phyloP scores from a whole-genome alignment of 2,888 invertebrate genomes.

The Sarcophaga caerulescens region DNA sequence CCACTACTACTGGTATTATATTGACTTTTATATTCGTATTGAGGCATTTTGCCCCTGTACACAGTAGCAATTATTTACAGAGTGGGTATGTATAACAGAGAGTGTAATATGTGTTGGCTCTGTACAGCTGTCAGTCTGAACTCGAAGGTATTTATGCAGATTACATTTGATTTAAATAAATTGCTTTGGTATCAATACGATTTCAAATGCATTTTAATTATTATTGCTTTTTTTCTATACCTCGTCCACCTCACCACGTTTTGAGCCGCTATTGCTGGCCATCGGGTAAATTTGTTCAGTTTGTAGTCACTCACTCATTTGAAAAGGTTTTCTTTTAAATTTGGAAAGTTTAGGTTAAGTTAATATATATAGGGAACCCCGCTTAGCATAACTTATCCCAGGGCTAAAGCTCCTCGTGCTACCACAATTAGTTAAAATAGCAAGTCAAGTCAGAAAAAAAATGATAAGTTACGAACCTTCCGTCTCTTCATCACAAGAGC shows the following conservation, averaged over 20 bases:
- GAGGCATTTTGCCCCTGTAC: slow-evolving; percentile 32
- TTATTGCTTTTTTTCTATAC: background rate
- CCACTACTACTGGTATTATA: slow-evolving; percentile 41
- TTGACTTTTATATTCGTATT: slow-evolving; percentile 48
- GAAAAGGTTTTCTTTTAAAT: too few species aligned
- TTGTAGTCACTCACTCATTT: too few species aligned
- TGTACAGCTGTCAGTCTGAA: slow-evolving; percentile 50
- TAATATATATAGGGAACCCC: too few species aligned
- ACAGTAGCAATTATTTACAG: slow-evolving; percentile 45
- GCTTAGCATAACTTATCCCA: too few species aligned
- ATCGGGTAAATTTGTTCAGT: too few species aligned
- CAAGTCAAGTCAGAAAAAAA: too few species aligned
- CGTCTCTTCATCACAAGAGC: too few species aligned
- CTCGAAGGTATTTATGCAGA: slow-evolving; percentile 58
- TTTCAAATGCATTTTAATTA: slow-evolving; percentile 56
- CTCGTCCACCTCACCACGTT: background rate
- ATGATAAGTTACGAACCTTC: too few species aligned
- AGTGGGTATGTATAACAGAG: background rate
- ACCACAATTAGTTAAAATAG: too few species aligned
- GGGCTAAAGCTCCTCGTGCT: too few species aligned
- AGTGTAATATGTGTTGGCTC: slow-evolving; percentile 15
- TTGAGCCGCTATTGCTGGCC: too few species aligned
- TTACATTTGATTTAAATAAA: slow-evolving; percentile 66
- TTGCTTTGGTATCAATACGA: slow-evolving; percentile 50
- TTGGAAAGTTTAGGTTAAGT: too few species aligned